A percentile compares a stretch with the other conserved stretches of the same genome.
Conservation (phyloP, 2,888 invertebrate genomes). For the Dasypogon diadema region DNA sequence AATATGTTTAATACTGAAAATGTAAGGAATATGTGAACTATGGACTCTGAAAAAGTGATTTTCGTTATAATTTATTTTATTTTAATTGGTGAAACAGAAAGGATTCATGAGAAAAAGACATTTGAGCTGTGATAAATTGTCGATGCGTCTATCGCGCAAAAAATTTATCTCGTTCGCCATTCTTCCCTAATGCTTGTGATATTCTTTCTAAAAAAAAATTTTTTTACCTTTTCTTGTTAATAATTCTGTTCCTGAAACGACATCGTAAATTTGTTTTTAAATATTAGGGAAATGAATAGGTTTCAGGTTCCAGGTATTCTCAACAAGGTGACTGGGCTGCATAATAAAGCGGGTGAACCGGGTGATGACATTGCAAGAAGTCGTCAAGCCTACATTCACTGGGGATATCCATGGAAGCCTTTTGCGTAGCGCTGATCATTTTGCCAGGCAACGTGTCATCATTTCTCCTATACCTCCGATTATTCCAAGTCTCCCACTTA, state of each 20-base stretch:
- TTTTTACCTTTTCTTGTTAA: slow-evolving; percentile 2
- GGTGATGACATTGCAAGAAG: background rate
- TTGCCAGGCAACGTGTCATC: slow-evolving; percentile 3
- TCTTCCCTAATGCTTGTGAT: slow-evolving; percentile 15
- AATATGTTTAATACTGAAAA: background rate
- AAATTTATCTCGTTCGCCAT: background rate
- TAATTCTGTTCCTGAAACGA: slow-evolving; percentile 19
- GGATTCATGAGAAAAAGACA: background rate
- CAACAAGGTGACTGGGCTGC: background rate
- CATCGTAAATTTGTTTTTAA: background rate
- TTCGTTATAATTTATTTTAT: slow-evolving; percentile 14
- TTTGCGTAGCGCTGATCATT: background rate
- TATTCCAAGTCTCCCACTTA: slow-evolving; percentile 16
- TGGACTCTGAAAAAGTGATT: slow-evolving; percentile 26
- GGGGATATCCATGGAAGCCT: background rate
- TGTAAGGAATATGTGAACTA: background rate
- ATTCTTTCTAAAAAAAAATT: background rate
- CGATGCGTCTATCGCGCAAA: background rate
- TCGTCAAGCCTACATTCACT: background rate
- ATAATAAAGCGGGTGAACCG: too few relatives aligned
- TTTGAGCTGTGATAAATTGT: background rate
- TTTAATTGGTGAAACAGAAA: background rate
- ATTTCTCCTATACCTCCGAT: background rate
- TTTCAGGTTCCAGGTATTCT: slow-evolving; percentile 27
- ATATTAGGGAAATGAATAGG: slow-evolving; percentile 32